Base-by-base conservation (phyloP, 2,113 vertebrate genomes). In the Cottus gobio region DNA sequence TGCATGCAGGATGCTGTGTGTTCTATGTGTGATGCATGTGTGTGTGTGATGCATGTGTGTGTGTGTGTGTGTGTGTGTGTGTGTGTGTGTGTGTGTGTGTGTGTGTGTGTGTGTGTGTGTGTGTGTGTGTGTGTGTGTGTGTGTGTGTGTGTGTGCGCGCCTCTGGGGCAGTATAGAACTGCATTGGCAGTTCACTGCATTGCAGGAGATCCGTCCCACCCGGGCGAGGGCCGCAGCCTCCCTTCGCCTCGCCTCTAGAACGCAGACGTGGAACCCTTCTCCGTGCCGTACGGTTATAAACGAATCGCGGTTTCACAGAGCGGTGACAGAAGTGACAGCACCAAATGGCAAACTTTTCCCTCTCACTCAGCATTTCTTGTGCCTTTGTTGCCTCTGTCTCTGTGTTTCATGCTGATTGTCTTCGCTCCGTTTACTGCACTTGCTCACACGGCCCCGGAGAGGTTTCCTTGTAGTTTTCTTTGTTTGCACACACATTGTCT, bases 101-200 rank as follows among this genome's bases (percentile, higher is more conserved):
- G 44, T 20, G 30, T 26, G 58, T 16, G 39, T 64, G 82, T 30
- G 36, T 15, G 36, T 64, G 61, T 26, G 7, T 24, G 22, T 62
- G 20, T 36, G 68, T 39, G 34, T 71, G n/a, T 30, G 28, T 4
- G 12, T 64, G 36, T 39, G 24, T 65, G 15, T 46, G 16, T 70
- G 20, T 36, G 20, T 26, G 2, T 62, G 42, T 52, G 44, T 13
- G 31, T 28, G 71, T 16, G 34, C 56, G 80, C 71, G 72, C 54
- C 39, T 22, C 50, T 66, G 69, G 52, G 76, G 68, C 71, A 76
- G 69, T 71, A 34, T 71, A 73, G 71, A 84, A 83, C 85, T 87
- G 83, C 85, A 87, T 77, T 36, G 79, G 65, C 80, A 87, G 80
- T 89, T 87, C 87, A 84, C 85, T 90, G 86, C 88, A 89, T 84